Evolutionary conservation across 2,888 invertebrate species (phyloP).

Genomic region (Heliconius ethilla): DNA sequence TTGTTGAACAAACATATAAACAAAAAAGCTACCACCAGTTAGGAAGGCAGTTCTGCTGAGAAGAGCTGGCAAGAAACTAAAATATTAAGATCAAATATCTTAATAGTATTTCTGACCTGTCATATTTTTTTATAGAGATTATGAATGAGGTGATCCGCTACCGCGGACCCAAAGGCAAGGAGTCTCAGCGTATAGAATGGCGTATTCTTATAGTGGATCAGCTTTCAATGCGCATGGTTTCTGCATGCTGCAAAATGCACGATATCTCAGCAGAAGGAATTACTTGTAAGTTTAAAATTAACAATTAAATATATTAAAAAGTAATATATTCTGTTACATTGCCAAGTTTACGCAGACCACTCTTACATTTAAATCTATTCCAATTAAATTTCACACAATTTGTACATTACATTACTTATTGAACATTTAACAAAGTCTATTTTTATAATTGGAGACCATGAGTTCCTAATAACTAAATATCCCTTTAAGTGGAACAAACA

Average conservation of each 20-base stretch:
- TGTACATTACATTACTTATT: too few species aligned
- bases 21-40: too few species aligned
- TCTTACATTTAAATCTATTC: too few species aligned
- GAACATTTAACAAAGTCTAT: too few species aligned
- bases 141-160: conserved; percentile 99
- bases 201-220: conserved; percentile 98
- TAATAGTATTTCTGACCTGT: background rate
- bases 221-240: conserved; percentile 98
- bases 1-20: too few species aligned
- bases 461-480: too few species aligned
- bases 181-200: conserved; percentile 90
- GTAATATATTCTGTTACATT: too few species aligned
- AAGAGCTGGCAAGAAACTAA: background rate
- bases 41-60: too few species aligned
- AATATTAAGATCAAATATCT: too few species aligned
- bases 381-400: background rate
- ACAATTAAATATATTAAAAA: background rate
- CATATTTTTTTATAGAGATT: conserved; percentile 86
- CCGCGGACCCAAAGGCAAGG: conserved; percentile 90
- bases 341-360: too few species aligned
- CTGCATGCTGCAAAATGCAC: conserved; percentile 99
- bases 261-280: conserved; percentile 99
- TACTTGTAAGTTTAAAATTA: conserved; percentile 85
- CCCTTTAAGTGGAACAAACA: too few species aligned
- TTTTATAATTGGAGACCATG: too few species aligned